Base-by-base conservation (phyloP, 2,797 vertebrate genomes). In the Graptemys geographica region DNA sequence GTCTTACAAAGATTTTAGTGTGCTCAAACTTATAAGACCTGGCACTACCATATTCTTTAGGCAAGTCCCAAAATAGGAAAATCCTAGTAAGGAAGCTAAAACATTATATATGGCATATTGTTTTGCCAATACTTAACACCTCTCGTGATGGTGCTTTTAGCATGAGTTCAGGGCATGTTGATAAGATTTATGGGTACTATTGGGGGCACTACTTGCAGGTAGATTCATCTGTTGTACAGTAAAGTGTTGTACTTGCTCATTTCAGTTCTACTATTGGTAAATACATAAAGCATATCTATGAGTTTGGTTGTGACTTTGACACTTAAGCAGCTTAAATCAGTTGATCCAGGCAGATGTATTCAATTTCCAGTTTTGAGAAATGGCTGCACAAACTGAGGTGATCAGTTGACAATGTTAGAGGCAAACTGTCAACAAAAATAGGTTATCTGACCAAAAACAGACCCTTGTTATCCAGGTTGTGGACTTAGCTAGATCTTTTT, bases 361-460 rank as follows among this genome's bases (percentile, higher is more conserved):
- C 0, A 1, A 2, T 76, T 94, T 85, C 87, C 79, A 8, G 18
- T 44, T 49, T 57, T 72, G 90, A 87, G 5, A 89, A 81, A 65
- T 82, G 25, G 86, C 19, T 55, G 21, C 5, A 21, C 5, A 84
- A 79, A 31, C 4, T 15, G 62, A 28, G 2, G 56, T 85, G 72
- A 2, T 82, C 62, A 15, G 11, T 12, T 59, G 5, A 2, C 5
- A 88, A 81, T 0, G 0, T 49, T 44, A 52, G 6, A 33, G 18
- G 80, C 25, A 51, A 83, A 2, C 80, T 37, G 53, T 65, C 56
- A 84, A 86, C 87, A 12, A 86, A 25, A 28, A 41, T 47, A 11
- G 37, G 37, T 47, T 84, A 49, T 57, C 81, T 74, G 10, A 91
- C 37, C 37, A 92, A 96, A 93, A 83, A 1, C 2, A n/a, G 0